Evolutionary conservation across 2,797 vertebrate species (phyloP).

Genomic region (Eulemur coronatus): DNA sequence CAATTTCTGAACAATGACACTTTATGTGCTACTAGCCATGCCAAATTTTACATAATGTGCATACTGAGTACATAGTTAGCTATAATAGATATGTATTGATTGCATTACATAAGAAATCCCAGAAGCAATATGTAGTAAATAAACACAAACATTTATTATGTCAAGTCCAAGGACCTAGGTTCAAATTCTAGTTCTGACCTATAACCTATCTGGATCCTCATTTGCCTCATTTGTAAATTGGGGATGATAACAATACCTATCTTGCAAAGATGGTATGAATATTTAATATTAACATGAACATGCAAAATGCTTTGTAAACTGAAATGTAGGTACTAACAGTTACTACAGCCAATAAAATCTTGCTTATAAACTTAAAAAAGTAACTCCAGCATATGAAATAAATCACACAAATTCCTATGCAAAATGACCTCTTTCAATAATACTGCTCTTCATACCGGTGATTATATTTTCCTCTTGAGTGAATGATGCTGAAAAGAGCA

Average conservation of each 20-base stretch:
- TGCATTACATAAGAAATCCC: neutral
- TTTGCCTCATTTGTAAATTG: neutral
- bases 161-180: neutral
- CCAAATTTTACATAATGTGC: neutral
- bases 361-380: conserved; percentile 50
- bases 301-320: neutral
- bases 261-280: neutral
- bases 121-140: neutral
- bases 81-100: neutral
- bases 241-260: neutral
- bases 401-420: neutral
- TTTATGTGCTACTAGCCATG: neutral
- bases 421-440: conserved; percentile 43
- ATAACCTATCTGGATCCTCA: neutral
- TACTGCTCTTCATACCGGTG: neutral
- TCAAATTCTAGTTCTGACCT: neutral
- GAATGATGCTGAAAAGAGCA: conserved; percentile 53
- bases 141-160: neutral
- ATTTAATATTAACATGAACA: conserved; percentile 6
- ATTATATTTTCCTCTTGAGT: conserved; percentile 46
- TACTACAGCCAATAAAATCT: conserved; percentile 29
- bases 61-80: neutral
- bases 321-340: neutral
- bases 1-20: neutral
- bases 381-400: conserved; percentile 34